Conservation (phyloP, 2,888 invertebrate species). For the Limnephilus auricula region DNA sequence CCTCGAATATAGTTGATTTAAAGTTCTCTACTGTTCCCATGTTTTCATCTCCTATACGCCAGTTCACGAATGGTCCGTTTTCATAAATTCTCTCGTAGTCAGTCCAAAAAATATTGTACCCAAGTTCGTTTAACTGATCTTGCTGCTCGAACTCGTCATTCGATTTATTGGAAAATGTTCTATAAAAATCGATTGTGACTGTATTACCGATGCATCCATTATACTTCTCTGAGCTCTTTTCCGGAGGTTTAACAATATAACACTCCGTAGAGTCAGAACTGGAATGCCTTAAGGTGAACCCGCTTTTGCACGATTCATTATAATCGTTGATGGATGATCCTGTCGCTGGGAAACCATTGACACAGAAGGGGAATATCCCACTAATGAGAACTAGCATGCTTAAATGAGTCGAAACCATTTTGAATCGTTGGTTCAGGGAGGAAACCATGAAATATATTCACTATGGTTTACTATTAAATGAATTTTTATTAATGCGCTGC, state of each 20-base stretch:
- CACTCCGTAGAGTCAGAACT: neutral
- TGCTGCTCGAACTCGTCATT: neutral
- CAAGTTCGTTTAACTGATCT: neutral
- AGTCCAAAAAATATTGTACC: slow-evolving; percentile 70
- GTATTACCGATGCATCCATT: neutral
- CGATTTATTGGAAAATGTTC: neutral
- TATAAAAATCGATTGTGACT: slow-evolving; percentile 4
- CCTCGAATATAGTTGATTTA: neutral
- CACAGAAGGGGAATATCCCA: too few species aligned
- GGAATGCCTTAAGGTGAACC: too few species aligned
- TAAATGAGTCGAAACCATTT: too few species aligned
- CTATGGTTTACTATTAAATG: too few species aligned
- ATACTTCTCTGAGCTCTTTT: neutral
- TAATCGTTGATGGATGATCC: too few species aligned
- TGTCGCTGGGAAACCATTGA: too few species aligned
- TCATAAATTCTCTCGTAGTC: slow-evolving; percentile 73
- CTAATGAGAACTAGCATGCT: too few species aligned
- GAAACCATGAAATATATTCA: too few species aligned
- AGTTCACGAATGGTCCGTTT: slow-evolving; percentile 74
- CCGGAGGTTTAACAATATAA: slow-evolving; percentile 8
- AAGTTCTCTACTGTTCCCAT: slow-evolving; percentile 67
- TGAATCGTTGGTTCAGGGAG: too few species aligned
- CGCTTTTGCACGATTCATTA: too few species aligned
- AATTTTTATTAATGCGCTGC: too few species aligned
- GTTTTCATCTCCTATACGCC: slow-evolving; percentile 70